Base-by-base conservation (phyloP, 2,113 vertebrate genomes). In the Galemys pyrenaicus region DNA sequence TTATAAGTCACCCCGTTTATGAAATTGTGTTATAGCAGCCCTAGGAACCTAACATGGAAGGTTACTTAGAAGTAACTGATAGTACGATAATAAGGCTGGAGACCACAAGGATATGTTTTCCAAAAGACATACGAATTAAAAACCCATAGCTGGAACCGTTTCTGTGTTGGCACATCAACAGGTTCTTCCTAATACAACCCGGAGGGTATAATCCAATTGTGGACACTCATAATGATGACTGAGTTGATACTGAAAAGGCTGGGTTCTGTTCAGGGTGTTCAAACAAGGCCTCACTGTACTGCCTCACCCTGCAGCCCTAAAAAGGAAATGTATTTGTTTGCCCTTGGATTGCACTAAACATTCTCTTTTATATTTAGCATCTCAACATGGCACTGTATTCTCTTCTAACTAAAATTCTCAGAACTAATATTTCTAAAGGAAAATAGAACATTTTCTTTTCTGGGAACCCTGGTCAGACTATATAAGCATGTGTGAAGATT, bases 271-370 rank as follows among this genome's bases (percentile, higher is more conserved):
- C 37, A 75, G 56, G 20, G 28, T 79, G 41, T 85, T 91, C 49
- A 28, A n/a, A 73, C 44, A 79, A 87, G 68, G 86, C 17, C 58
- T 74, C 64, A 6, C 24, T 22, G 37, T 17, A 62, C 60, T 7
- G 67, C 73, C 75, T 90, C 6, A 11, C 11, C 62, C 82, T n/a
- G 1, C 1, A 44, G 80, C 44, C 73, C 78, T 91, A 64, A 86
- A 73, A 94, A 82, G 91, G 93, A 91, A 92, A 87, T 28, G 68
- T 71, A 41, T 77, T 83, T 92, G 56, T 78, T 86, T 92, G 73
- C 44, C 17, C 32, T 78, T 56, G 26, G 51, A 78, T 28, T 65
- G 54, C 58, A 88, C 6, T 13, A 37, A 92, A 56, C 65, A 92
- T 39, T 89, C 60, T 85, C 80, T 90, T 60, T 95, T 44, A 54